phyloP scores from a whole-genome alignment of 2,888 invertebrate genomes.

The Euzetes globulus region DNA sequence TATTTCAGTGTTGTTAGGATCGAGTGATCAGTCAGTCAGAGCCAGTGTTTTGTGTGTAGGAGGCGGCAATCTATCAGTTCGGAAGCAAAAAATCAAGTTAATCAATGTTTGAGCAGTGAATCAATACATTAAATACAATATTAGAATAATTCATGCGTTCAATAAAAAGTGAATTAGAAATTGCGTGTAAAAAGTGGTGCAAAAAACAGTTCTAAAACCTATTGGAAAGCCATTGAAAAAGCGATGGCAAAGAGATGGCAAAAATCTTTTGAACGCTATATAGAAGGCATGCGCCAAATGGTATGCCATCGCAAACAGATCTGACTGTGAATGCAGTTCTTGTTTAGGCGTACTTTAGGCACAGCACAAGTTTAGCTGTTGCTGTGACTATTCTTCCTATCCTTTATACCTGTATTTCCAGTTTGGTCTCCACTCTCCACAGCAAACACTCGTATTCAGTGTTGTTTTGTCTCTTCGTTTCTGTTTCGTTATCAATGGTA shows the following conservation, averaged over 20 bases:
- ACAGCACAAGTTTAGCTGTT: background rate
- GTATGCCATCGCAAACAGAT: background rate
- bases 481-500: conserved; percentile 4
- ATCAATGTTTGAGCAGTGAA: conserved; percentile 12
- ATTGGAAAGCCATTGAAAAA: too few relatives aligned
- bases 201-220: background rate
- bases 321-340: conserved; percentile 7
- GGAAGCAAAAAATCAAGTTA: background rate
- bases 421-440: conserved; percentile 8
- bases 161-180: conserved; percentile 11
- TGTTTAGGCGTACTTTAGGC: conserved; percentile 18
- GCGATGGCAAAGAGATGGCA: too few relatives aligned
- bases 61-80: background rate
- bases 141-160: conserved; percentile 2
- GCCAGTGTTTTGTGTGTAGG: background rate
- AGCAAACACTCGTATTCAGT: background rate
- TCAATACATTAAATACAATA: conserved; percentile 5
- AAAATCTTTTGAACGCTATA: too few relatives aligned
- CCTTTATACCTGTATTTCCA: conserved; percentile 14
- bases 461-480: background rate
- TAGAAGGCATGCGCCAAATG: background rate
- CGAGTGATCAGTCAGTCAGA: background rate
- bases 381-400: background rate
- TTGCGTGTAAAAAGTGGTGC: background rate
- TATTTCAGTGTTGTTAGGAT: background rate